Base-by-base conservation (phyloP, 2,113 vertebrate genomes). In the Cepphus grylle region DNA sequence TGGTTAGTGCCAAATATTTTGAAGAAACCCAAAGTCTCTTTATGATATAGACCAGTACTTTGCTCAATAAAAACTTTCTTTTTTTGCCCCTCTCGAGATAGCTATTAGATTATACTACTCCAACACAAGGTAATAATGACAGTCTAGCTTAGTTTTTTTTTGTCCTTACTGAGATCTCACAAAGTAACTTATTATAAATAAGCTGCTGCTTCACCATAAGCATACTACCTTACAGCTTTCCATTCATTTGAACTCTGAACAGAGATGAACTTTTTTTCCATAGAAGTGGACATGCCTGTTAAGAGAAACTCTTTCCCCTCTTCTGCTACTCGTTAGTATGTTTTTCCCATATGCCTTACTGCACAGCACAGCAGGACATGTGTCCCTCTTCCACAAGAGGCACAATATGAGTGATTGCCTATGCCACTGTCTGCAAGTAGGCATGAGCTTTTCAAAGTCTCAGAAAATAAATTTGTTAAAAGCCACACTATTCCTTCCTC, bases 271-370 rank as follows among this genome's bases (percentile, higher is more conserved):
- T 5, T 21, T 59, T 18, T 62, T 38, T n/a, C 27, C 18, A 29
- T 2, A 72, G 21, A 84, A 88, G 81, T 6, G 6, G 13, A 12
- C 19, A 42, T 12, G n/a, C 5, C 38, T 78, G 11, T 27, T 42
- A 55, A 36, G 26, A 19, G 77, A 23, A 88, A 12, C 6, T 19
- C 34, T 36, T 22, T 61, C n/a, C 25, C 23, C 59, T 38, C 58
- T 80, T 43, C 53, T 79, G 10, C 38, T n/a, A 17, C 15, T n/a
- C n/a, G 12, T 40, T 67, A 5, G 7, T 29, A 13, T 27, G 25
- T 7, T 55, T 59, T 81, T 78, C 17, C 19, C 42, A 65, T 10
- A 18, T 0, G 0, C 30, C 17, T n/a, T 43, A 25, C 2, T 32
- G n/a, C 23, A 32, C 4, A 65, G 29, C 67, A 83, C 4, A 59